phyloP scores from a whole-genome alignment of 2,888 invertebrate genomes.

The Tethea ocularis region DNA sequence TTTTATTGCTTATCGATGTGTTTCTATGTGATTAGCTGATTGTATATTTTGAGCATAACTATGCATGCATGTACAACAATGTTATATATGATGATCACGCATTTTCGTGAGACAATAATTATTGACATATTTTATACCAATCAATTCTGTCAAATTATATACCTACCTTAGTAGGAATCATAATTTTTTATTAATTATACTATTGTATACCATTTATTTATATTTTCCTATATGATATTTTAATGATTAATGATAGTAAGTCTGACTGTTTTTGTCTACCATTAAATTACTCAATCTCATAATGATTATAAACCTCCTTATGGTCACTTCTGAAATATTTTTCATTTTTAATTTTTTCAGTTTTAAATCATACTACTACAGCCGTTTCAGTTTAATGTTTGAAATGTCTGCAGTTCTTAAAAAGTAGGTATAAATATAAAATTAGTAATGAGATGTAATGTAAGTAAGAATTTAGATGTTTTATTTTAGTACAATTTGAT shows the following conservation, averaged over 20 bases:
- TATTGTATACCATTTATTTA: conserved; percentile 6
- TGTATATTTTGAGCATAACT: too few species aligned
- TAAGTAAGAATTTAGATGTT: conserved; percentile 14
- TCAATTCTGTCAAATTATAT: neutral
- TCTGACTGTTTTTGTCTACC: neutral
- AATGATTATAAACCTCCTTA: neutral
- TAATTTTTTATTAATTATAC: neutral
- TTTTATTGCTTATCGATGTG: neutral
- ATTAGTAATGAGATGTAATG: neutral
- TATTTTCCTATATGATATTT: neutral
- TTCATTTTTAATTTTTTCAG: neutral
- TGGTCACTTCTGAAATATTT: neutral
- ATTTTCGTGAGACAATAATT: neutral
- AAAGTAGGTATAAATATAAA: neutral
- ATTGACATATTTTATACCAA: neutral
- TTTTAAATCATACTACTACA: neutral
- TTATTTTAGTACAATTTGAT: conserved; percentile 30
- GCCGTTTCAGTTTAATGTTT: neutral
- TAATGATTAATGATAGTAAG: neutral
- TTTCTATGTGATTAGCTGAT: neutral
- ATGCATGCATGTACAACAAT: neutral
- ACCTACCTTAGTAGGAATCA: neutral
- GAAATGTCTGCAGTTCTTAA: neutral
- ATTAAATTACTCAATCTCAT: neutral
- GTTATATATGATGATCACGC: neutral